Percentiles rank a stretch among this genome's conserved stretches.
Evolutionary conservation across 30 jellyfish, hydroid and myxozoan species (phyloP).

Genomic region (Hydra vulgaris): DNA sequence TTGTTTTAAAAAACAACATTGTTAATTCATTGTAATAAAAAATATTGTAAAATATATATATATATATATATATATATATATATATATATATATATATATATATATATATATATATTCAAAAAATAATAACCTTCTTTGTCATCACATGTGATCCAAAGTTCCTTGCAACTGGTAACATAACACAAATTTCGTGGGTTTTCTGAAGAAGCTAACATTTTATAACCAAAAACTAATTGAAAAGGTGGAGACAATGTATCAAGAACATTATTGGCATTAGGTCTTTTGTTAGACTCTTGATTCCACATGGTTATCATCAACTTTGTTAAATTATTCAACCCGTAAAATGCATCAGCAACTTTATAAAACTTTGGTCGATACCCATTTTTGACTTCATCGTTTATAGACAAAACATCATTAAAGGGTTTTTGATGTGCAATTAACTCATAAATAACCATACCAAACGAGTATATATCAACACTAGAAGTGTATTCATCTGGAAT

Average conservation of each 20-base stretch:
- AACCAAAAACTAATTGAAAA: slow-evolving; percentile 53
- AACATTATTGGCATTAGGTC: slow-evolving; percentile 59
- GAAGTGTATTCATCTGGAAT: slow-evolving; percentile 64
- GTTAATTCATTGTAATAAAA: too few relatives aligned
- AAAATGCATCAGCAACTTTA: slow-evolving; percentile 30
- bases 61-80: too few relatives aligned
- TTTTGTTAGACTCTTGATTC: slow-evolving; percentile 48
- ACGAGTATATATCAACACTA: slow-evolving; percentile 79
- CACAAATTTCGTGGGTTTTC: slow-evolving; percentile 67
- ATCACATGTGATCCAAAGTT: slow-evolving; percentile 75
- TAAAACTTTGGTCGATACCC: slow-evolving; percentile 69
- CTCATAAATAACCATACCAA: slow-evolving; percentile 70
- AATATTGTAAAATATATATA: too few relatives aligned
- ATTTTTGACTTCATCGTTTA: slow-evolving; percentile 34
- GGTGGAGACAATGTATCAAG: slow-evolving; percentile 35
- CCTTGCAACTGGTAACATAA: slow-evolving; percentile 20
- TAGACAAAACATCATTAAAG: slow-evolving; percentile 32
- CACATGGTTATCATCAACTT: slow-evolving; percentile 58
- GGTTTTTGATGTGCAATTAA: slow-evolving; percentile 69
- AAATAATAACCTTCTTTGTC: slow-evolving; percentile 24
- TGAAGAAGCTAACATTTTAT: slow-evolving; percentile 15
- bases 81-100: too few relatives aligned
- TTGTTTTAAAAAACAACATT: too few relatives aligned
- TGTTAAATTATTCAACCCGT: slow-evolving; percentile 57
- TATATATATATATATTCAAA: too few relatives aligned